Evolutionary conservation across 64 coral and sea anemone species (phyloP).

Genomic region (Orbicella faveolata): DNA sequence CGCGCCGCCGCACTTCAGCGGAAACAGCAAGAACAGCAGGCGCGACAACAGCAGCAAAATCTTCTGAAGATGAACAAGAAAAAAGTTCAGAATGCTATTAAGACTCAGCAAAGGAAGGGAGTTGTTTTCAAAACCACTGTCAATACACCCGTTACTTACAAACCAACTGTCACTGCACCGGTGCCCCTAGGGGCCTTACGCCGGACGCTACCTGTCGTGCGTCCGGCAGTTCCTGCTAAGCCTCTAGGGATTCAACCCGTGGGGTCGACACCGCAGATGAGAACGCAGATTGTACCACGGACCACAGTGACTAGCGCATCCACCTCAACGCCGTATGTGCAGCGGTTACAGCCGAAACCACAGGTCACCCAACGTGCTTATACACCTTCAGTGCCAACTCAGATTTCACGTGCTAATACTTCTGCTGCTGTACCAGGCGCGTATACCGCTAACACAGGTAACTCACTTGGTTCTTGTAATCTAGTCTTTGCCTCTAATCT

Average conservation of each 20-base stretch:
- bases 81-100: constrained; percentile 95
- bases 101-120: constrained; percentile 78
- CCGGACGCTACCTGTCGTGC: constrained; percentile 10
- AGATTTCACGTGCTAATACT: background rate
- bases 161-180: constrained; percentile 38
- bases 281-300: constrained; percentile 22
- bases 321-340: background rate
- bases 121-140: constrained; percentile 37
- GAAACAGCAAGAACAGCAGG: constrained; percentile 92
- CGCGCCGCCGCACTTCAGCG: constrained; percentile 79
- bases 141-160: constrained; percentile 30
- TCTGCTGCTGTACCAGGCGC: background rate
- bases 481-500: too few relatives aligned
- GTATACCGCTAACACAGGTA: background rate
- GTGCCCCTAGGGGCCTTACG: constrained; percentile 7
- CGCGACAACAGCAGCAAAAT: constrained; percentile 85
- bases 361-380: constrained; percentile 3
- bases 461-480: background rate
- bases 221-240: background rate
- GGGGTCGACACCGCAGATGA: background rate
- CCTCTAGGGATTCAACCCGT: background rate
- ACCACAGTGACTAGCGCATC: background rate
- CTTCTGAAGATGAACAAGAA: constrained; percentile 77
- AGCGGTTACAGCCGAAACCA: constrained; percentile 30
- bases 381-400: background rate